Percentiles rank a stretch among this genome's conserved stretches.
Conservation (phyloP, 2,797 vertebrate species). For the Megalops cyprinoides region DNA sequence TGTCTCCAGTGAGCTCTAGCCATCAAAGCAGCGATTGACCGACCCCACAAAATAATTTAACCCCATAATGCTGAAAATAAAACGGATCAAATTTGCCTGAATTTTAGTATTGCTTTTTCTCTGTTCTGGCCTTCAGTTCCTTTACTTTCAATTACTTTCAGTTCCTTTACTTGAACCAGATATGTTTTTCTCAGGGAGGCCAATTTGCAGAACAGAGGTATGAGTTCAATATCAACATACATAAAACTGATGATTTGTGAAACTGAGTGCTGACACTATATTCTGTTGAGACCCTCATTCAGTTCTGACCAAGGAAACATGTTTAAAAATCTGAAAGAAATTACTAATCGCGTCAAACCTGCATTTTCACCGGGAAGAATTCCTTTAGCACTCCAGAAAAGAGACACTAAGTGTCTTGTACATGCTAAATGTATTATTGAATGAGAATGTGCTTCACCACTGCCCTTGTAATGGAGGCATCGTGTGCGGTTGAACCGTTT, state of each 20-base stretch:
- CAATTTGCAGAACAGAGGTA: background rate
- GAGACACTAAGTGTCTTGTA: constrained; percentile 5
- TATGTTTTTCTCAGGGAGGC: background rate
- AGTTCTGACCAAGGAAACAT: constrained; percentile 16
- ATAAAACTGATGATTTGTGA: background rate
- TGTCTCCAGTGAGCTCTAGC: constrained; percentile 1
- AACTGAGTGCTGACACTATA: constrained; percentile 4
- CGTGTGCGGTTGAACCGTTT: constrained; percentile 14
- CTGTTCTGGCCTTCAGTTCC: background rate
- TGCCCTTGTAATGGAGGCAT: constrained; percentile 4
- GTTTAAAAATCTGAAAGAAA: constrained; percentile 26
- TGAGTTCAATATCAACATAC: background rate
- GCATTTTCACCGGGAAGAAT: constrained; percentile 12
- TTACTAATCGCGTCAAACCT: constrained; percentile 21
- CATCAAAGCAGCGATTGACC: background rate
- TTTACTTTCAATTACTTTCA: background rate
- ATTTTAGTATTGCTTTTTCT: background rate
- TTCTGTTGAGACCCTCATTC: constrained; percentile 1
- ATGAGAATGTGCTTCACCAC: background rate
- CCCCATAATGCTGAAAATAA: background rate
- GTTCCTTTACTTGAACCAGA: constrained; percentile 16
- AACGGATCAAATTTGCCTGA: background rate
- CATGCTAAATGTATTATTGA: background rate
- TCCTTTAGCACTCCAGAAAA: constrained; percentile 5
- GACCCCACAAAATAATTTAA: background rate